A percentile compares a stretch with the other conserved stretches of the same genome.
Evolutionary conservation across 1,140 invertebrate species (phyloP).

Genomic region (Steinernema feltiae): DNA sequence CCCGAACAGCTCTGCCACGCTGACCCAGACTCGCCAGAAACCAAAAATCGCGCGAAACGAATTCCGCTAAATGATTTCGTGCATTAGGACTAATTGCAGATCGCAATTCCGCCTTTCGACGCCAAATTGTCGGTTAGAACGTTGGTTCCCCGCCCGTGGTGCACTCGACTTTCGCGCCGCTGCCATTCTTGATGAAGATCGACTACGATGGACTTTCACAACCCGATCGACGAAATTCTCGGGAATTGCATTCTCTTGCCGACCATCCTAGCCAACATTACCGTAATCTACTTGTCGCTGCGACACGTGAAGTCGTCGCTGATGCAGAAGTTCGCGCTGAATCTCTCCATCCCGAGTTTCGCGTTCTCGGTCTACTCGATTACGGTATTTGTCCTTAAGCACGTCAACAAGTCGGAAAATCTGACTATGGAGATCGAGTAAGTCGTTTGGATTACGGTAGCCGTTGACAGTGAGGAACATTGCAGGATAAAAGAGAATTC

Average conservation of each 20-base stretch:
- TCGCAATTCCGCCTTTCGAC: background rate
- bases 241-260: background rate
- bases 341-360: background rate
- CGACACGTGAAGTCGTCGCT: background rate
- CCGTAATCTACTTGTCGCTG: background rate
- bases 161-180: background rate
- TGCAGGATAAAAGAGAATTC: background rate
- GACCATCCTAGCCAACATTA: background rate
- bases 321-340: constrained; percentile 11
- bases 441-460: background rate
- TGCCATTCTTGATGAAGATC: background rate
- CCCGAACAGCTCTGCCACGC: too few species aligned
- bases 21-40: background rate
- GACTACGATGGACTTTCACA: background rate
- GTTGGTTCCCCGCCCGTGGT: too few species aligned
- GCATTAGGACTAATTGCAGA: background rate
- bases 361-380: background rate
- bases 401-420: background rate
- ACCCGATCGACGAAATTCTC: background rate
- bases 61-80: background rate
- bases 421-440: background rate
- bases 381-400: background rate
- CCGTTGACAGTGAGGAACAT: background rate
- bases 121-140: background rate
- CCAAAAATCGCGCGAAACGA: background rate